These are phyloP conservation scores for Philotrypesis tridentata DNA, from an alignment of 1,140 invertebrate genomes.

Conservation along the genomic window DNA sequence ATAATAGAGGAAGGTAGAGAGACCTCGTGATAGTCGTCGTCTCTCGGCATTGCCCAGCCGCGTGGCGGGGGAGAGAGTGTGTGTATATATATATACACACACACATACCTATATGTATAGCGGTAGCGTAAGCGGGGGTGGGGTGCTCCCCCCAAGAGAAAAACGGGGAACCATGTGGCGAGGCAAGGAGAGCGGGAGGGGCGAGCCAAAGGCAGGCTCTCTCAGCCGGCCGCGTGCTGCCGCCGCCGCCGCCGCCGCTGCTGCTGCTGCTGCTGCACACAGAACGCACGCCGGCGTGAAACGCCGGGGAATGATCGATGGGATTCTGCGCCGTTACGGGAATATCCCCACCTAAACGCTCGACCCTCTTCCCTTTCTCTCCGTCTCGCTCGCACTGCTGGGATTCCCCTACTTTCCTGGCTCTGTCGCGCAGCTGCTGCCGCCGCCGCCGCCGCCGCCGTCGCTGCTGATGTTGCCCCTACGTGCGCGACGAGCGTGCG, in stretches of 20 bases:
- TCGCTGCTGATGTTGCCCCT: no score
- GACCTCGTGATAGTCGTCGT: conserved; percentile 70
- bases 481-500: conserved; percentile 1
- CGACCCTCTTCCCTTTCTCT: conserved; percentile 18
- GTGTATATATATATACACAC: not conserved
- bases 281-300: conserved; percentile 64
- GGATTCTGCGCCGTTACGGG: conserved; percentile 71
- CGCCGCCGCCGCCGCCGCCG: not conserved
- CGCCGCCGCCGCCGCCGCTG: no score
- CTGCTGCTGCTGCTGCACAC: no score
- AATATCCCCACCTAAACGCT: conserved; percentile 55
- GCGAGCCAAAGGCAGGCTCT: conserved; percentile 53
- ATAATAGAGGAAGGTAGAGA: conserved; percentile 67
- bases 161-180: conserved; percentile 12
- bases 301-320: conserved; percentile 73
- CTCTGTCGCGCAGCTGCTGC: not conserved
- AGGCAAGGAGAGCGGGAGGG: conserved; percentile 40
- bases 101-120: not conserved
- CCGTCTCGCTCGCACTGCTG: not conserved
- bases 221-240: conserved; percentile 62
- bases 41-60: conserved; percentile 66
- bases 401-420: conserved; percentile 52
- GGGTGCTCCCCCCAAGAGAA: conserved; percentile 1
- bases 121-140: conserved; percentile 6
- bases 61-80: conserved; percentile 55